phyloP scores from a whole-genome alignment of 30 jellyfish, hydroid and myxozoan species.

The Pelagia noctiluca region DNA sequence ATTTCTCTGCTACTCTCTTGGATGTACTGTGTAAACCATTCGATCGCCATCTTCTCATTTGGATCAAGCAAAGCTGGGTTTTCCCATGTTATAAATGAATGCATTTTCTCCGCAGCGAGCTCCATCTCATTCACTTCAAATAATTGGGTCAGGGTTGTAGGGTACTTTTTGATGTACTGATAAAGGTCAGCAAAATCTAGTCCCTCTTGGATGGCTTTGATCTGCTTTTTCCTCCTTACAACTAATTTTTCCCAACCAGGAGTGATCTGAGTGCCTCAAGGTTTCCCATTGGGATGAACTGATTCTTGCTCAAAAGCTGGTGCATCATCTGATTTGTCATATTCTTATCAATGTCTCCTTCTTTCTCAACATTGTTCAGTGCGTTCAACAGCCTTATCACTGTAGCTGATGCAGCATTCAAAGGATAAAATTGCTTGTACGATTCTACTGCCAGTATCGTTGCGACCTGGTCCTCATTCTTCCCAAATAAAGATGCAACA shows the following conservation, averaged over 20 bases:
- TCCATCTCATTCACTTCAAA: constrained; percentile 4
- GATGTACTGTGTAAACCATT: too few relatives aligned
- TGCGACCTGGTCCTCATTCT: not conserved
- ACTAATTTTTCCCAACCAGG: constrained; percentile 46
- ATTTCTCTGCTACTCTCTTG: too few relatives aligned
- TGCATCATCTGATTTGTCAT: constrained; percentile 57
- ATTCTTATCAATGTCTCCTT: constrained; percentile 32
- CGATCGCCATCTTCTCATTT: not conserved
- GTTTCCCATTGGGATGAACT: too few relatives aligned
- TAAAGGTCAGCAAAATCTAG: constrained; percentile 7
- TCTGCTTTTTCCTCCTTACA: constrained; percentile 44
- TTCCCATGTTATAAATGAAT: constrained; percentile 17
- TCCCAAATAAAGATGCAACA: constrained; percentile 15
- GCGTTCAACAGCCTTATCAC: constrained; percentile 23
- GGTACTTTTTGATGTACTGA: constrained; percentile 2
- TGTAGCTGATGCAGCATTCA: constrained; percentile 46
- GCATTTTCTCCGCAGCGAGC: not conserved
- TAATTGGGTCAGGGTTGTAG: constrained; percentile 8
- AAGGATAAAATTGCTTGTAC: constrained; percentile 25
- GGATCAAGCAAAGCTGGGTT: constrained; percentile 2
- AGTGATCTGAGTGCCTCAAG: constrained; percentile 34
- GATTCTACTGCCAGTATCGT: not conserved
- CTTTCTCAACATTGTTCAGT: not conserved
- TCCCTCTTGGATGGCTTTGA: constrained; percentile 60
- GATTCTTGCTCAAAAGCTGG: constrained; percentile 71